A percentile compares a stretch with the other conserved stretches of the same genome.
These are phyloP conservation scores for Erithacus rubecula DNA, from an alignment of 2,797 vertebrate species.

Conservation along the genomic window DNA sequence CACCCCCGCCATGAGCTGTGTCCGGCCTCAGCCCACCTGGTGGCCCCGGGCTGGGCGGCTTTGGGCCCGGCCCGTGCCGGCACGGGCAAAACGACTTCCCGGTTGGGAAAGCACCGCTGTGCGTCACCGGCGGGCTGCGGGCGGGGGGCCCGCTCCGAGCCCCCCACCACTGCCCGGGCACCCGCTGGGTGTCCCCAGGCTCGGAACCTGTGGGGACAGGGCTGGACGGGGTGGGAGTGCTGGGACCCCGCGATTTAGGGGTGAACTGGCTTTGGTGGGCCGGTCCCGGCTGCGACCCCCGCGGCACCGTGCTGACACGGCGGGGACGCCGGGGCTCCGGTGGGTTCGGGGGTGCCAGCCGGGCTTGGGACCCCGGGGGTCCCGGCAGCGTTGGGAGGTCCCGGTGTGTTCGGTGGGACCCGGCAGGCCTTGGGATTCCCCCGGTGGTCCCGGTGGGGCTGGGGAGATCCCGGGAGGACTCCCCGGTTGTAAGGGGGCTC, in stretches of 20 bases:
- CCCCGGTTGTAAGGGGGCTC: neutral
- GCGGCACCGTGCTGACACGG: too few species aligned
- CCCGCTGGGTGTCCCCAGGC: neutral
- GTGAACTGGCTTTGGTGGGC: neutral
- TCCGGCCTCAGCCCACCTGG: neutral
- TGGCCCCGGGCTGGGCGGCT: neutral
- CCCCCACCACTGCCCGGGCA: rapidly evolving
- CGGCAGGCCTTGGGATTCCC: neutral
- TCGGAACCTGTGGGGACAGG: neutral
- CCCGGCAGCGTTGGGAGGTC: neutral
- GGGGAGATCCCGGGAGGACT: neutral
- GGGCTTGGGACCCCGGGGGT: neutral
- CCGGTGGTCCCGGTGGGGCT: neutral
- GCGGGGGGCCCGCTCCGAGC: neutral
- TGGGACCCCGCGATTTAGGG: neutral
- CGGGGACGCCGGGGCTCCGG: neutral
- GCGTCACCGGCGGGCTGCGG: neutral
- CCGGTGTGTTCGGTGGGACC: too few species aligned
- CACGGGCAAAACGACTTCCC: slow-evolving; percentile 29
- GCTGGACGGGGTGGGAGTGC: rapidly evolving
- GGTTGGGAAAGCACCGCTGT: slow-evolving; percentile 31
- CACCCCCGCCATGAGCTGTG: neutral
- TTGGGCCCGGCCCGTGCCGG: neutral
- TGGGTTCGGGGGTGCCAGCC: neutral
- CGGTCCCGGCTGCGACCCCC: neutral